Evolutionary conservation across 2,113 vertebrate genomes (phyloP).

Genomic region (Burhinus bistriatus): DNA sequence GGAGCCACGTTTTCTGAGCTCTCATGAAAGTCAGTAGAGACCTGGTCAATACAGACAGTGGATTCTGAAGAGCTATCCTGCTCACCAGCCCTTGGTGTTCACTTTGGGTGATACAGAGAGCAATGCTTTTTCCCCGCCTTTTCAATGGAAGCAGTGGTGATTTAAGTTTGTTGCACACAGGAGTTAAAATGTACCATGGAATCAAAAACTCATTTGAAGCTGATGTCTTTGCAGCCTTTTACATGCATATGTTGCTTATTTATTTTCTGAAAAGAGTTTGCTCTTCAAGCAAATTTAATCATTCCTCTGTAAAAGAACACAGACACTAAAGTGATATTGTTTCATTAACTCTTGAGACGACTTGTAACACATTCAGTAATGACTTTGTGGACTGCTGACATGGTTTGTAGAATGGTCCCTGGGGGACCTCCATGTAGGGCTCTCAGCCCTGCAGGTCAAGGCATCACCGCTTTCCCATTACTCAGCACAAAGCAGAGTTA

Average conservation of each 20-base stretch:
- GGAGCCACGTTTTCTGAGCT: background rate
- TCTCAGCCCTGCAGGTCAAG: background rate
- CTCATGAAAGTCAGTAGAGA: background rate
- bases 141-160: background rate
- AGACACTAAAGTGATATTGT: background rate
- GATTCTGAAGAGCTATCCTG: background rate
- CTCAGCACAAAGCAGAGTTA: background rate
- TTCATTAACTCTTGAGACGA: background rate
- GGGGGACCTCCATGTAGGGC: too few species aligned
- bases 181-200: background rate
- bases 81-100: background rate
- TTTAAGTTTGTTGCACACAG: background rate
- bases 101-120: background rate
- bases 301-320: background rate
- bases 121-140: background rate
- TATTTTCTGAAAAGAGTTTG: background rate
- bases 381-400: background rate
- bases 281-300: background rate
- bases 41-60: background rate
- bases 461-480: fast-evolving
- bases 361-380: background rate
- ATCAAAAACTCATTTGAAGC: background rate
- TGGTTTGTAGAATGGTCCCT: background rate
- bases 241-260: background rate
- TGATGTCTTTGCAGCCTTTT: background rate